phyloP scores from a whole-genome alignment of 2,888 invertebrate species.

The Philhelius pedissequus region DNA sequence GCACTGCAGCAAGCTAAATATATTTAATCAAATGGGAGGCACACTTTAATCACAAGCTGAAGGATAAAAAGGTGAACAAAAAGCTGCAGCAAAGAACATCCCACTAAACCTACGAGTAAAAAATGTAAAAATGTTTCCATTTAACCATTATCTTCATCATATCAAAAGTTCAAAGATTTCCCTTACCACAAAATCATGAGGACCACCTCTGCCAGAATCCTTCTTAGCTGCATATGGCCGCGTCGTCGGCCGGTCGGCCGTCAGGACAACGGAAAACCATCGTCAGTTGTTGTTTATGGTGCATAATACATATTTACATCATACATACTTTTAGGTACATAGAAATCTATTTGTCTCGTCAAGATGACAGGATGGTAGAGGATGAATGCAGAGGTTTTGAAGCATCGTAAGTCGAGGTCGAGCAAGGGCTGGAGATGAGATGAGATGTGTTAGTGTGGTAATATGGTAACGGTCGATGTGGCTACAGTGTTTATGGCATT shows the following conservation, averaged over 20 bases:
- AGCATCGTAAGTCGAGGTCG: slow-evolving; percentile 47
- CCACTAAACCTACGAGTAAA: slow-evolving; percentile 15
- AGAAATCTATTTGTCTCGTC: slow-evolving; percentile 60
- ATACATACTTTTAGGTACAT: too few species aligned
- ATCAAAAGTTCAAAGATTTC: slow-evolving; percentile 65
- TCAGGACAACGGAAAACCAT: not conserved
- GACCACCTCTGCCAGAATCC: not conserved
- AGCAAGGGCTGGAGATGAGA: slow-evolving; percentile 41
- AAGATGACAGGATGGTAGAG: slow-evolving; percentile 61
- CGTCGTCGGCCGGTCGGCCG: not conserved
- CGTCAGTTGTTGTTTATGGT: not conserved
- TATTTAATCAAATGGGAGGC: slow-evolving; percentile 57
- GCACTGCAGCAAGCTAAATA: slow-evolving; percentile 31
- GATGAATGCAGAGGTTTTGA: slow-evolving; percentile 65
- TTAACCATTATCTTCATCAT: too few species aligned
- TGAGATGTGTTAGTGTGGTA: slow-evolving; percentile 56
- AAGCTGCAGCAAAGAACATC: not conserved
- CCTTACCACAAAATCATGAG: slow-evolving; percentile 5
- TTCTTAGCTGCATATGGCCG: too few species aligned
- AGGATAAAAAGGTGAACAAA: slow-evolving; percentile 36
- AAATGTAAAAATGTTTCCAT: slow-evolving; percentile 51
- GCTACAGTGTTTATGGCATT: slow-evolving; percentile 67
- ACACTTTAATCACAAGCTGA: slow-evolving; percentile 43
- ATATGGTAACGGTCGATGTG: slow-evolving; percentile 59
- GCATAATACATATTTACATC: slow-evolving; percentile 3